Percentiles rank a stretch among this genome's conserved stretches.
phyloP scores from a whole-genome alignment of 2,888 invertebrate genomes.

The Macrosiphum euphorbiae region DNA sequence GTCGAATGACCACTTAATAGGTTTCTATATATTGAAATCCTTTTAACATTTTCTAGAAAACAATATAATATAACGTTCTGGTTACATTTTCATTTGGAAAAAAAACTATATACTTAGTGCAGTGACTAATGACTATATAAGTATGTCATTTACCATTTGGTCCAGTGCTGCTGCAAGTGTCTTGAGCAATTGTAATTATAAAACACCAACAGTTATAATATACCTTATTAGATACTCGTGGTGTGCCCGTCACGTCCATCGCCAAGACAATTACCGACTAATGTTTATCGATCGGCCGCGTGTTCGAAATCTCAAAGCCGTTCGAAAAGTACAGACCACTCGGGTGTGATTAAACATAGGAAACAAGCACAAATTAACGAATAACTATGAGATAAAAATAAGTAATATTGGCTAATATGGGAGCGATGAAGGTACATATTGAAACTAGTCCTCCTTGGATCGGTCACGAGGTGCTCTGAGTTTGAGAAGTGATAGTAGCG shows the following conservation, averaged over 20 bases:
- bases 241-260: slow-evolving; percentile 9
- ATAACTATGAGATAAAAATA: slow-evolving; percentile 37
- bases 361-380: slow-evolving; percentile 54
- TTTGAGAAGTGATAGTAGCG: slow-evolving; percentile 56
- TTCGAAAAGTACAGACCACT: not conserved
- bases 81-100: not conserved
- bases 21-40: slow-evolving; percentile 20
- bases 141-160: slow-evolving; percentile 8
- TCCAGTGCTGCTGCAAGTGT: not conserved
- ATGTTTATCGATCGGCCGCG: slow-evolving; percentile 31
- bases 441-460: slow-evolving; percentile 63
- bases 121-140: not conserved
- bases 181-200: slow-evolving; percentile 40
- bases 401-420: slow-evolving; percentile 60
- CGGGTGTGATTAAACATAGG: slow-evolving; percentile 1
- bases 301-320: slow-evolving; percentile 44
- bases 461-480: slow-evolving; percentile 58
- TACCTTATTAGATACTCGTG: not conserved
- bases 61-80: not conserved
- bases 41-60: slow-evolving; percentile 24
- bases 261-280: slow-evolving; percentile 13
- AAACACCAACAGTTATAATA: slow-evolving; percentile 9
- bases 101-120: not conserved
- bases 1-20: not conserved
- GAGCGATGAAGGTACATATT: slow-evolving; percentile 38